Conservation (phyloP, 2,888 invertebrate genomes). For the Hecatera dysodea region DNA sequence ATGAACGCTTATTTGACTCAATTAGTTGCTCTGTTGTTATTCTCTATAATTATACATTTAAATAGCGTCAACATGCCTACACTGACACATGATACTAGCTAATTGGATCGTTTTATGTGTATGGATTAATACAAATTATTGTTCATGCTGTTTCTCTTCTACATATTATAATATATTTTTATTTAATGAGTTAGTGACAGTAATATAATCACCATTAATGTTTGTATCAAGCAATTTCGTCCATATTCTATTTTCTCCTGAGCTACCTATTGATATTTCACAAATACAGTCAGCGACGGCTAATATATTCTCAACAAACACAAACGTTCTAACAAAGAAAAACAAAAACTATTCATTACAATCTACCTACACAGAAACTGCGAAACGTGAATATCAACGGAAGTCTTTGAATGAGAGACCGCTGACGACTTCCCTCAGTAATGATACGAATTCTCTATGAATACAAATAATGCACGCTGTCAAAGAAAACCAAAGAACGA, state of each 20-base stretch:
- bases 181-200: background rate
- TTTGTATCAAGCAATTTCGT: background rate
- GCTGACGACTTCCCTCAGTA: conserved; percentile 42
- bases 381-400: conserved; percentile 35
- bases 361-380: conserved; percentile 37
- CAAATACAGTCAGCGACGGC: background rate
- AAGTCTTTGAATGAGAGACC: conserved; percentile 52
- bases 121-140: conserved; percentile 45
- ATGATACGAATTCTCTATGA: conserved; percentile 44
- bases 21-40: conserved; percentile 55
- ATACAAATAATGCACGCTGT: conserved; percentile 55
- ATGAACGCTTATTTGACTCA: conserved; percentile 60
- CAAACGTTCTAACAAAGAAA: conserved; percentile 9
- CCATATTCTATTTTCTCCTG: background rate
- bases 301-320: conserved; percentile 3
- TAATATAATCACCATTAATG: conserved; percentile 2
- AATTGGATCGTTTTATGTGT: conserved; percentile 22
- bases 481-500: conserved; percentile 41
- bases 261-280: background rate
- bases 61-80: conserved; percentile 32
- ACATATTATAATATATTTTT: background rate
- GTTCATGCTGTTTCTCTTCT: conserved; percentile 7
- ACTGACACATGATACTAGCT: conserved; percentile 31
- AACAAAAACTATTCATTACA: conserved; percentile 46
- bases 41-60: conserved; percentile 50